phyloP scores from a whole-genome alignment of 2,888 invertebrate genomes.

The Timema cristinae region DNA sequence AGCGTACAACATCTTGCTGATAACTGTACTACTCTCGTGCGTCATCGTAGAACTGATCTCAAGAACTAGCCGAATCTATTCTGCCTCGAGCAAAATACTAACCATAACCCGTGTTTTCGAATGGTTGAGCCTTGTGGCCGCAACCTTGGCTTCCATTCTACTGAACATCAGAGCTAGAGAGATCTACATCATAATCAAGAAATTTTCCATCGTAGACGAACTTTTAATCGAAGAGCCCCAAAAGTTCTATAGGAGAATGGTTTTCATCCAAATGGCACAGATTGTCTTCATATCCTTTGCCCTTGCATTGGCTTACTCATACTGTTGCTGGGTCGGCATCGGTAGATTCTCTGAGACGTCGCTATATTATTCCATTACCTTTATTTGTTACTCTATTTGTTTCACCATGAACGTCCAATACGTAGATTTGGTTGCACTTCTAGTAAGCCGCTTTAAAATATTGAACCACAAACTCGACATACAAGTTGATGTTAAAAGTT shows the following conservation, averaged over 20 bases:
- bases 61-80: background rate
- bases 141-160: background rate
- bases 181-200: background rate
- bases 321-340: too few species aligned
- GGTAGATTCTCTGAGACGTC: too few species aligned
- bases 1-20: background rate
- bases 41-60: background rate
- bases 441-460: background rate
- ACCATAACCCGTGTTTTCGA: background rate
- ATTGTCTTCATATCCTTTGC: background rate
- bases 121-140: background rate
- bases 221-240: background rate
- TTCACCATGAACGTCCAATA: background rate
- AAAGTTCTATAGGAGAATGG: background rate
- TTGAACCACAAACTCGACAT: background rate
- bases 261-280: background rate
- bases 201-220: conserved; percentile 5
- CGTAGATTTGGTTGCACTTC: background rate
- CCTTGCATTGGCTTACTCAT: background rate
- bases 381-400: background rate
- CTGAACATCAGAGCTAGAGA: background rate
- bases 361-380: background rate
- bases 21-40: background rate
- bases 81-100: background rate
- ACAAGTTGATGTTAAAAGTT: too few species aligned